Evolutionary conservation across 2,797 vertebrate genomes (phyloP), one percentile per base, ranked within the genome.

Genomic region (Lophius americanus): DNA sequence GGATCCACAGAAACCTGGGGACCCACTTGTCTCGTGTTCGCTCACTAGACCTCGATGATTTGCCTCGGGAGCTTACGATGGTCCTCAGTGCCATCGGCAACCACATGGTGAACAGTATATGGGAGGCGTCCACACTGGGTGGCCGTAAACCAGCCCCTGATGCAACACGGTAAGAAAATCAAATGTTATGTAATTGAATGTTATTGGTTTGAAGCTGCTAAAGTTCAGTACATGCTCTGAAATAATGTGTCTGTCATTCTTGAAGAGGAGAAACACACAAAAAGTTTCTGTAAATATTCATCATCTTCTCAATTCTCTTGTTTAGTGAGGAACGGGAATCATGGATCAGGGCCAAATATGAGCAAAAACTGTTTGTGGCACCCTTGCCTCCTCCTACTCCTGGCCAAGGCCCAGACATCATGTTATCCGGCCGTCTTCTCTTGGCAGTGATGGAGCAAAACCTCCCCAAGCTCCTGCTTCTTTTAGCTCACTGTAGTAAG

Each of bases 311-410:
- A 12, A 58, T 63, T 70, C 10, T 68, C 14, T 64, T 55, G 39
- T 68, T 57, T 77, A 98, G 97, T 68, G 96, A 97, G 88, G 96
- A 98, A 76, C 91, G 96, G 2, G 97, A 98, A 72, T 93, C 94
- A 0, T 98, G 97, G 96, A 97, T 98, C 72, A 91, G 96, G 7
- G 96, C 96, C 70, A 98, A 98, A 74, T 98, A 98, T 9, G 96
- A 98, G 90, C 96, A 97, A 89, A 92, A 95, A 73, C 90, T 97
- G 60, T 98, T 98, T 88, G 91, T 97, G 91, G 95, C 96, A 0
- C 94, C 95, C 0, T 82, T 97, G 89, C 88, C 90, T 41, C 89
- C 91, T 56, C 91, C 92, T 1, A 92, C 93, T 35, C 88, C 89
- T 4, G 79, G 92, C 0, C 90, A 96, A 76, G 93, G 92, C 53